Base-by-base conservation (phyloP, 2,888 invertebrate species). In the Oxycera nigricornis region DNA sequence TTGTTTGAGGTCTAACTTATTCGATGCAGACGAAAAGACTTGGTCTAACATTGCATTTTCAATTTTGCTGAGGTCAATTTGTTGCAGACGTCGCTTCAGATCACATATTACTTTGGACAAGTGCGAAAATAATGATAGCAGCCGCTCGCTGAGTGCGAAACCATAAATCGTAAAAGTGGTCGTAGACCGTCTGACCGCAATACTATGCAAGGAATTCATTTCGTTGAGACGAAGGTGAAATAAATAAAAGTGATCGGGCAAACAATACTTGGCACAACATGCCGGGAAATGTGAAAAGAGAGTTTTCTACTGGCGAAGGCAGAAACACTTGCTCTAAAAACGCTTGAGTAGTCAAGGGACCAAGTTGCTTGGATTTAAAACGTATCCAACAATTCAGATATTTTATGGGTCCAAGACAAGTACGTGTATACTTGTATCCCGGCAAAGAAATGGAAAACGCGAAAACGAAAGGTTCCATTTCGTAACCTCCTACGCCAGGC, bases 101-200 rank as follows among this genome's bases (percentile, higher is more conserved):
- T 31, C 9, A 14, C 30, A 17, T 50, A 24, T 35, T 39, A 35
- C 39, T 22, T 11, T n/a, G 39, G 50, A 50, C 50, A 68, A 68
- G 68, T 68, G 68, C 39, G 50, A 68, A 68, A 68, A 68, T 68
- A 68, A 68, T 68, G 30, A 68, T 50, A 68, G 50, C 68, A 68
- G 31, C 68, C 68, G 55, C 70, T 55, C 35, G 70, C 70, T 70
- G 70, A 31, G 70, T 70, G 52, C 52, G 28, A 70, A 70, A 30
- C 31, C 52, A 70, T 70, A 70, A 70, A 70, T 70, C 55, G 70
- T 55, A 55, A 52, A 55, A 30, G 30, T 55, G 30, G 55, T 24
- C 31, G 35, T 55, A 70, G 35, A 52, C 55, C 20, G 70, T 52
- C 70, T 55, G 55, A 55, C 20, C 31, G 55, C 31, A 22, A 2